These are phyloP conservation scores for Herpailurus yagouaroundi DNA, from an alignment of 2,113 vertebrate species.

Conservation along the genomic window DNA sequence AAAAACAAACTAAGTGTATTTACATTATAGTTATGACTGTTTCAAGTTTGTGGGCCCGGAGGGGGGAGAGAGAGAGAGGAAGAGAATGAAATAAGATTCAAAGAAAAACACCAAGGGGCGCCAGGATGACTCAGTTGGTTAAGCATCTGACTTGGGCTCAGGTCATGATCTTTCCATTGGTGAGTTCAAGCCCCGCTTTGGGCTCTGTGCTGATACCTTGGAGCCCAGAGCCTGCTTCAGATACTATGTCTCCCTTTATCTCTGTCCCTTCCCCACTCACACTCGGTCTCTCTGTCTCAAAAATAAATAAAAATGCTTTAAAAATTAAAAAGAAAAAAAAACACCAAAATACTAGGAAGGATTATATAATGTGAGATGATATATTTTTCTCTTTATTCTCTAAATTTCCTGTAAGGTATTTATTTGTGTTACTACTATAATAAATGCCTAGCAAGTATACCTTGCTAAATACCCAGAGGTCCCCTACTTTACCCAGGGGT, in stretches of 20 bases:
- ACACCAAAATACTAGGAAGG: background rate
- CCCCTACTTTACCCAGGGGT: background rate
- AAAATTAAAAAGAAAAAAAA: background rate
- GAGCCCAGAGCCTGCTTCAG: no score
- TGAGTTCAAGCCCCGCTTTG: no score
- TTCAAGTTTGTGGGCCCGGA: background rate
- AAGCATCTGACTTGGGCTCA: no score
- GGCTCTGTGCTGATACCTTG: no score
- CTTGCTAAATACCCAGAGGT: background rate
- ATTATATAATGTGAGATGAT: background rate
- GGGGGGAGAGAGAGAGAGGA: background rate
- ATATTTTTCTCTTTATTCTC: background rate
- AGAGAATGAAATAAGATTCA: background rate
- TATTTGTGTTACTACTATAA: constrained; percentile 38
- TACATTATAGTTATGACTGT: background rate
- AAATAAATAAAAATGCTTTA: no score
- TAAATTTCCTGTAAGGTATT: constrained; percentile 14
- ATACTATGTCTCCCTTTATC: no score
- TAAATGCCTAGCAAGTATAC: background rate
- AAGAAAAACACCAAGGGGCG: background rate
- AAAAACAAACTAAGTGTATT: background rate
- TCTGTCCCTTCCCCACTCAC: no score
- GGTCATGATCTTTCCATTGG: no score
- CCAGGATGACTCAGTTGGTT: no score
- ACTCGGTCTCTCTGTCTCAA: no score